These are phyloP conservation scores for Dryomyza anilis DNA, from an alignment of 2,888 invertebrate species.

Conservation along the genomic window DNA sequence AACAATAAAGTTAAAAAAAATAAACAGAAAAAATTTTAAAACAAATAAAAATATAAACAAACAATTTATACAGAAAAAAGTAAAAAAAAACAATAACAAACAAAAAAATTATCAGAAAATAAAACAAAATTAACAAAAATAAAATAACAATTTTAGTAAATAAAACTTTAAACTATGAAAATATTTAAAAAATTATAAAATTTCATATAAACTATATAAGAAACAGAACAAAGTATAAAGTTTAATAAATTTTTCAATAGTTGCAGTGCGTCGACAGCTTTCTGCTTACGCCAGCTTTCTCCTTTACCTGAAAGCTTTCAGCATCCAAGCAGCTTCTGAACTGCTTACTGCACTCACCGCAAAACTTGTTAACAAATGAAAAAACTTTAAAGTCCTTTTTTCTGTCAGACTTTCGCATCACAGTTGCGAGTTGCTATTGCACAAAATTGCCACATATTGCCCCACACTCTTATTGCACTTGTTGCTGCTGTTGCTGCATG, in stretches of 20 bases:
- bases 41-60: conserved; percentile 9
- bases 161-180: conserved; percentile 18
- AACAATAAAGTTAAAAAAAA: conserved; percentile 11
- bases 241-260: conserved; percentile 2
- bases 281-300: neutral
- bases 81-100: conserved; percentile 12
- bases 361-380: conserved; percentile 15
- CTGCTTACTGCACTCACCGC: neutral
- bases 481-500: neutral
- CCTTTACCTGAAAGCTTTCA: neutral
- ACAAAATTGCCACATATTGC: conserved; percentile 11
- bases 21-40: neutral
- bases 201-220: neutral
- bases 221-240: neutral
- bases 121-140: conserved; percentile 16
- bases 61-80: neutral
- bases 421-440: conserved; percentile 15
- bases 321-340: neutral
- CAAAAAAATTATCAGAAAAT: neutral
- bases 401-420: conserved; percentile 22
- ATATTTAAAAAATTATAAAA: neutral
- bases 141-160: conserved; percentile 24
- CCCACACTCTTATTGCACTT: neutral
- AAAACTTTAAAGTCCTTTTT: conserved; percentile 25
- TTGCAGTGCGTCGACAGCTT: neutral